Evolutionary conservation across 2,113 vertebrate genomes (phyloP).

Genomic region (Litocranius walleri): DNA sequence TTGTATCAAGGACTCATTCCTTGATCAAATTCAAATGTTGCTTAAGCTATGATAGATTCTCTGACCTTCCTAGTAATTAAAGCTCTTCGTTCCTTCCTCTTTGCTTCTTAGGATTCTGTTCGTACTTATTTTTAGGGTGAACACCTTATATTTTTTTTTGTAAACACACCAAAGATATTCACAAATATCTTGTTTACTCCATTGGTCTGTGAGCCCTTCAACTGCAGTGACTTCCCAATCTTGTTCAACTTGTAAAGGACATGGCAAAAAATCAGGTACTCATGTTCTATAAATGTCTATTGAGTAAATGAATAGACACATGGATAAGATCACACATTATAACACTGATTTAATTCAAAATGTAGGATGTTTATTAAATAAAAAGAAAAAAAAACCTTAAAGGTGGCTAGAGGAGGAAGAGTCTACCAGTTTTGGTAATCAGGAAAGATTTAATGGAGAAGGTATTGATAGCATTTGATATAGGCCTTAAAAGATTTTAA

Average conservation of each 20-base stretch:
- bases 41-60: not conserved
- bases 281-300: not conserved
- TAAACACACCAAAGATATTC: not conserved
- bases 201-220: not conserved
- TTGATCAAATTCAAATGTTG: not conserved
- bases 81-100: not conserved
- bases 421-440: not conserved
- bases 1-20: not conserved
- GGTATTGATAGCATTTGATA: not conserved
- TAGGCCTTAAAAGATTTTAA: not conserved
- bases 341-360: conserved; percentile 13
- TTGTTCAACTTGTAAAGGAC: not conserved
- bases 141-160: not conserved
- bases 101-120: not conserved
- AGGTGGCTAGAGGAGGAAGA: not conserved
- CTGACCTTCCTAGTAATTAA: not conserved
- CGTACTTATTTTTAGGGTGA: not conserved
- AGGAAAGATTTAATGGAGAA: not conserved
- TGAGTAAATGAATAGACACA: not conserved
- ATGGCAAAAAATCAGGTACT: not conserved
- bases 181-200: not conserved
- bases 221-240: not conserved
- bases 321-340: not conserved
- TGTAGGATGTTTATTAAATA: not conserved
- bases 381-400: not conserved